Conservation (phyloP, 2,888 invertebrate genomes). For the Sicus ferrugineus region DNA sequence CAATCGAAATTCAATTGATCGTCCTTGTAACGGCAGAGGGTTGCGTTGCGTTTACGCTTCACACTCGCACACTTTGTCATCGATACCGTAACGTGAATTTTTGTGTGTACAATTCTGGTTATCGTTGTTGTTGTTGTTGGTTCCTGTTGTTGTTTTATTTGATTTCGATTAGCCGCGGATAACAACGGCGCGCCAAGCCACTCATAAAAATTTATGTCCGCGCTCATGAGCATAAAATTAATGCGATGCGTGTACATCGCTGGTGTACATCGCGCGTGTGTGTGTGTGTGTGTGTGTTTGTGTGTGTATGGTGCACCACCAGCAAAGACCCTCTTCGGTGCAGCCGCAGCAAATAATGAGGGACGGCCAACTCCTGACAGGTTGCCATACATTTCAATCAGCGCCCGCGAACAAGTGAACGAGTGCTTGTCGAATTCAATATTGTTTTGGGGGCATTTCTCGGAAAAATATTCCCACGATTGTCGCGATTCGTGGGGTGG, state of each 20-base stretch:
- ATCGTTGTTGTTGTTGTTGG: not conserved
- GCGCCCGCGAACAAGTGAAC: not conserved
- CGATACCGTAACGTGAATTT: not conserved
- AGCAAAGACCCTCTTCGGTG: not conserved
- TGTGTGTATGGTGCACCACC: constrained; percentile 7
- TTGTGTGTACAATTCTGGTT: not conserved
- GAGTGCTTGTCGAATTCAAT: not conserved
- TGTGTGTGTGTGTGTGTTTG: constrained; percentile 4
- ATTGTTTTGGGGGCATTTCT: not conserved
- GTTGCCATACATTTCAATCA: not conserved
- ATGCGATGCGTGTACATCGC: not conserved
- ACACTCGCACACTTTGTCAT: not conserved
- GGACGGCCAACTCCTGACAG: not conserved
- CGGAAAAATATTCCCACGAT: not conserved
- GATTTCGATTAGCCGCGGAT: constrained; percentile 14
- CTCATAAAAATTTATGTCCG: constrained; percentile 19
- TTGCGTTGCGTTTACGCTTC: not conserved
- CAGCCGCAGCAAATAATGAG: not conserved
- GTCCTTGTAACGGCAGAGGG: not conserved
- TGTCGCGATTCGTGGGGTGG: too few relatives aligned
- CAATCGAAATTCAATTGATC: constrained; percentile 13
- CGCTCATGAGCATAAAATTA: constrained; percentile 28
- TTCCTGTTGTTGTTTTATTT: constrained; percentile 7
- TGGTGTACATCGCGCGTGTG: not conserved
- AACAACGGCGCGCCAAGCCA: not conserved